Percentiles rank a stretch among this genome's conserved stretches.
phyloP scores from a whole-genome alignment of 1,140 invertebrate genomes.

The Halotydeus destructor region DNA sequence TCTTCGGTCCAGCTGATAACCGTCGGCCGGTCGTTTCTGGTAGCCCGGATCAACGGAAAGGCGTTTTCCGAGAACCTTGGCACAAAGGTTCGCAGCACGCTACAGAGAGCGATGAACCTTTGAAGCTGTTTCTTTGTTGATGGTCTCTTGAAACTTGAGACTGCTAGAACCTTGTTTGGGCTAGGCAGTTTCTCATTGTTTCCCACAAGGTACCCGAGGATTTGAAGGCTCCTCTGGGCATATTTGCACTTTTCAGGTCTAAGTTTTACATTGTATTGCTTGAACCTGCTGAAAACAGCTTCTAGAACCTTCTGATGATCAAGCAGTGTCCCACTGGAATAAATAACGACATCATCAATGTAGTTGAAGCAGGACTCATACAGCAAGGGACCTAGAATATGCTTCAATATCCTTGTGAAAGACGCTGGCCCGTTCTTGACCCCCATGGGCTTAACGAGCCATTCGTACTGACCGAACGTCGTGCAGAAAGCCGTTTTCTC shows the following conservation, averaged over 20 bases:
- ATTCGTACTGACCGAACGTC: constrained; percentile 9
- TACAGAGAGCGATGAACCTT: too few relatives aligned
- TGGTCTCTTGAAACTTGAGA: too few relatives aligned
- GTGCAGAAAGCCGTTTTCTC: constrained; percentile 10
- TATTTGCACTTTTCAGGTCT: constrained; percentile 5
- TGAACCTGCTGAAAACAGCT: neutral
- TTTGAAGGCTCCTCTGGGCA: constrained; percentile 3
- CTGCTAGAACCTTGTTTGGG: constrained; percentile 17
- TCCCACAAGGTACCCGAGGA: constrained; percentile 5
- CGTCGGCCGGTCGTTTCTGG: too few relatives aligned
- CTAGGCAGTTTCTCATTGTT: constrained; percentile 15
- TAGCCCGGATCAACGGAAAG: too few relatives aligned
- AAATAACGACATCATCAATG: constrained; percentile 6
- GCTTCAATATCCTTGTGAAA: constrained; percentile 19
- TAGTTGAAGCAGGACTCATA: neutral
- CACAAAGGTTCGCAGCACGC: too few relatives aligned
- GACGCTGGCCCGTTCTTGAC: constrained; percentile 19
- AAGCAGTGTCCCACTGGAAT: too few relatives aligned
- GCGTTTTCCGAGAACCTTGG: too few relatives aligned
- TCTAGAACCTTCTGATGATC: neutral
- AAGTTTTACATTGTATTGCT: neutral
- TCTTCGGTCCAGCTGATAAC: constrained; percentile 3
- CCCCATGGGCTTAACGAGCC: constrained; percentile 22
- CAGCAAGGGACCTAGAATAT: constrained; percentile 3
- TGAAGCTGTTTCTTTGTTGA: too few relatives aligned